Conservation (phyloP, 1,140 invertebrate species). For the Nylanderia fulva region DNA sequence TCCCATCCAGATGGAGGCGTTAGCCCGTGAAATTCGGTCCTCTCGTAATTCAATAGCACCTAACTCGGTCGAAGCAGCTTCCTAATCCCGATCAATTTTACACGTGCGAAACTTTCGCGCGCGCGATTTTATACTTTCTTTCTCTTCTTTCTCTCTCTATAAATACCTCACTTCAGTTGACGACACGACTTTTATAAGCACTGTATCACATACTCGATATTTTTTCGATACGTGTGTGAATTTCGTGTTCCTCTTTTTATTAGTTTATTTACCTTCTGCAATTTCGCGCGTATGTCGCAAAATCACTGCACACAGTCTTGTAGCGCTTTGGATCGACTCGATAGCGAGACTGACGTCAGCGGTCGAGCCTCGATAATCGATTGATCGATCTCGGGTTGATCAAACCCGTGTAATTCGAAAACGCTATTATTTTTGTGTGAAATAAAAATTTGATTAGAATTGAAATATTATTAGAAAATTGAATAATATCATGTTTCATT, state of each 20-base stretch:
- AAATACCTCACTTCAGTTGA: neutral
- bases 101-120: neutral
- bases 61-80: slow-evolving; percentile 47
- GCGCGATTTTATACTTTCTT: neutral
- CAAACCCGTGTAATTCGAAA: too few species aligned
- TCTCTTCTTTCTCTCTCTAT: neutral
- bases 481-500: neutral
- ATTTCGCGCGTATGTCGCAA: neutral
- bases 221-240: neutral
- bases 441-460: neutral
- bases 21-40: slow-evolving; percentile 77
- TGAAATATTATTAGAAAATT: neutral
- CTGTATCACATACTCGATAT: neutral
- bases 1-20: slow-evolving; percentile 73
- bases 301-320: too few species aligned
- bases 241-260: neutral
- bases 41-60: slow-evolving; percentile 66
- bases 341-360: too few species aligned
- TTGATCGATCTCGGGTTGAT: too few species aligned
- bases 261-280: neutral
- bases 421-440: slow-evolving; percentile 1
- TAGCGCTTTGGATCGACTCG: too few species aligned
- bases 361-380: too few species aligned
- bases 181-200: neutral
- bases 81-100: slow-evolving; percentile 29